Percentiles rank a stretch among this genome's conserved stretches.
These are phyloP conservation scores for Dynastes hyllus DNA, from an alignment of 2,888 invertebrate species.

Conservation along the genomic window DNA sequence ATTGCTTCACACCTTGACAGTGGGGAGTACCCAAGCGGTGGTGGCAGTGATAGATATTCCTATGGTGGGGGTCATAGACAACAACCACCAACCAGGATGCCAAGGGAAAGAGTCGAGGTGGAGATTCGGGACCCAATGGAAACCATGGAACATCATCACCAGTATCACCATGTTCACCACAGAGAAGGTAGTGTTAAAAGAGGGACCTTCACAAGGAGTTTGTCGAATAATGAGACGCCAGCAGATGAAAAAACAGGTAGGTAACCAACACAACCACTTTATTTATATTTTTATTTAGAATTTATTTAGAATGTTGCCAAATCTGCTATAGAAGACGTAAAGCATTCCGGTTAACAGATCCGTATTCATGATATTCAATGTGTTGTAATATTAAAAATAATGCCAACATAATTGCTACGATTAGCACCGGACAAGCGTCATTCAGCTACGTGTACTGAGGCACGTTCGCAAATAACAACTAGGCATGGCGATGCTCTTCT, in stretches of 20 bases:
- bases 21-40: constrained; percentile 53
- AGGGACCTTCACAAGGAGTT: constrained; percentile 83
- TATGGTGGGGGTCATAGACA: constrained; percentile 54
- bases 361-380: too few species aligned
- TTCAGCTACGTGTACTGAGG: too few species aligned
- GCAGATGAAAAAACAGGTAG: constrained; percentile 89
- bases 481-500: too few species aligned
- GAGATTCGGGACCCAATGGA: constrained; percentile 53
- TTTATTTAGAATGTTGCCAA: too few species aligned
- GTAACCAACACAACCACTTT: constrained; percentile 56
- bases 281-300: too few species aligned
- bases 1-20: constrained; percentile 54
- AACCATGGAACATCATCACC: constrained; percentile 66
- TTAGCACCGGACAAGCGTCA: too few species aligned
- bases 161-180: constrained; percentile 70
- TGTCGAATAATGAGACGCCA: constrained; percentile 87
- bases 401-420: too few species aligned
- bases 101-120: constrained; percentile 48
- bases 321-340: too few species aligned
- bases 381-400: too few species aligned
- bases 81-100: constrained; percentile 12
- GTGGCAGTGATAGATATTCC: constrained; percentile 63
- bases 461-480: too few species aligned
- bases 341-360: too few species aligned
- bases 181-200: constrained; percentile 76